Base-by-base conservation (phyloP, 2,888 invertebrate species). In the Phengaris alcon region DNA sequence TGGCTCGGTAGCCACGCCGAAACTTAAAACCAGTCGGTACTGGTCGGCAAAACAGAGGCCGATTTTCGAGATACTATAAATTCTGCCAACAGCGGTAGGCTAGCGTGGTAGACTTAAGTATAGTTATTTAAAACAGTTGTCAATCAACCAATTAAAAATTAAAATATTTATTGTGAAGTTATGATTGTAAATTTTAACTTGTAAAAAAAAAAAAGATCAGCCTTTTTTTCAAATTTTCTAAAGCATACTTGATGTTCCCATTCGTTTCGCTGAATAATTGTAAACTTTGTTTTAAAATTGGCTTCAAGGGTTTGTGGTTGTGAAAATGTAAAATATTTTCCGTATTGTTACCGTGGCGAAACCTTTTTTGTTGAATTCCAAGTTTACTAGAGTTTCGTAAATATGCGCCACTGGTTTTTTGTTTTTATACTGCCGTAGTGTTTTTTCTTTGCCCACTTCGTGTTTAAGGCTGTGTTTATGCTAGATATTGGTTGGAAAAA, bases 241-340 rank as follows among this genome's bases (percentile, higher is more conserved):
- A 59, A 59, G 59, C 10, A 59, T 4, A 7, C 22, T 59, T 59
- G 10, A 59, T 22, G 12, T 22, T 59, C 59, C 15, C 57, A 57
- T n/a, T 57, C 57, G 57, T n/a, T 68, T 12, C n/a, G 68, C 46
- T 69, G 46, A 13, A 48, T 69, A 48, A 69, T 51, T 69, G 69
- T 69, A 69, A 69, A 69, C n/a, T 69, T 69, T 69, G n/a, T 69
- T 44, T 10, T 52, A 52, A 22, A 70, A 70, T 70, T 22, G 70
- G 70, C 70, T 70, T 70, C 70, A 69, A 69, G 69, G 48, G 69
- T 69, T 48, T 48, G 46, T 46, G 68, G 70, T 51, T 22, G 59
- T 12, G 22, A 52, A 68, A 70, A 70, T 52, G 70, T 70, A 70
- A 70, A 48, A 15, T 70, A 48, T 70, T 70, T n/a, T 52, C 15